Conservation (phyloP, 2,113 vertebrate species). For the Equus quagga region DNA sequence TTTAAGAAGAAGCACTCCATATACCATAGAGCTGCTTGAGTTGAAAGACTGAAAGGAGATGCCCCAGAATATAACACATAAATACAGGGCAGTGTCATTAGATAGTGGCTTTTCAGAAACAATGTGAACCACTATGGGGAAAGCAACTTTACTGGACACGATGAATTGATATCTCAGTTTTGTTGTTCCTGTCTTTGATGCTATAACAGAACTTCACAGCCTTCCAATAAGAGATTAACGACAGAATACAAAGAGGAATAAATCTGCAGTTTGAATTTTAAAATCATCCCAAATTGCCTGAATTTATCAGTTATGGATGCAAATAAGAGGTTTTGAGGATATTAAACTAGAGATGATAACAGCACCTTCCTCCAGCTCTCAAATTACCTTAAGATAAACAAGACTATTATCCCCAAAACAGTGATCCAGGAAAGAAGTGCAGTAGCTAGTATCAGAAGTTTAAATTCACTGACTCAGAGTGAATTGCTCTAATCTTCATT, state of each 20-base stretch:
- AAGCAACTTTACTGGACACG: not conserved
- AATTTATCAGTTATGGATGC: slow-evolving; percentile 32
- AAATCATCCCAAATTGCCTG: slow-evolving; percentile 32
- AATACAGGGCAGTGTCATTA: not conserved
- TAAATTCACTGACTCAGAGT: slow-evolving; percentile 35
- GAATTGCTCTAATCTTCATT: slow-evolving; percentile 23
- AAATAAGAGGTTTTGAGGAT: slow-evolving; percentile 14
- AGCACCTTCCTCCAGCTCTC: slow-evolving; percentile 17
- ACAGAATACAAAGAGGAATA: not conserved
- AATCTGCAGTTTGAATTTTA: slow-evolving; percentile 7
- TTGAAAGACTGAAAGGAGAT: not conserved
- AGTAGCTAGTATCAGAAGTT: not conserved
- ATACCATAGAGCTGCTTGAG: not conserved
- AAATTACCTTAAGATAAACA: slow-evolving; percentile 22
- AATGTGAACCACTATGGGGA: not conserved
- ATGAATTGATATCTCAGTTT: not conserved
- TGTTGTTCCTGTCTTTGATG: not conserved
- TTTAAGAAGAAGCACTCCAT: not conserved
- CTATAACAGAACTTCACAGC: not conserved
- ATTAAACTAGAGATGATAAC: not conserved
- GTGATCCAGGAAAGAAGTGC: not conserved
- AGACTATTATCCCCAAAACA: not conserved
- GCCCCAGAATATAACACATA: not conserved
- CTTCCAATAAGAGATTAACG: not conserved
- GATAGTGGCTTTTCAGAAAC: slow-evolving; percentile 9